These are phyloP conservation scores for Exephanes ischioxanthus DNA, from an alignment of 2,888 invertebrate species.

Conservation along the genomic window DNA sequence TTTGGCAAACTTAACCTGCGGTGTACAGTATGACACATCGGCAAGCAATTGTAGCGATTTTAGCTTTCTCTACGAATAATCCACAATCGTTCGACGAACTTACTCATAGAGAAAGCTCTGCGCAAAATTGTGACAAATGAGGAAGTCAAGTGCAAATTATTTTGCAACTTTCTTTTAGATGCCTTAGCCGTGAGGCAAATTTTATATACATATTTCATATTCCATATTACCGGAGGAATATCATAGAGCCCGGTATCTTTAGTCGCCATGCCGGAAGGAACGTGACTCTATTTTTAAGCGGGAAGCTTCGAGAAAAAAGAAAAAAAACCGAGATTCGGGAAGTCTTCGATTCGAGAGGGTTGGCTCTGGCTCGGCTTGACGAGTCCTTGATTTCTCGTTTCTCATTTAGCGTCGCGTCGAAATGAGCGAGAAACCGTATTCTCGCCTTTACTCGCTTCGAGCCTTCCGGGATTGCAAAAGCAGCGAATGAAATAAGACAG, in stretches of 20 bases:
- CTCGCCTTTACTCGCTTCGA: slow-evolving; percentile 75
- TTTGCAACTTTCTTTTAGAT: too few relatives aligned
- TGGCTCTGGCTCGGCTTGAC: slow-evolving; percentile 43
- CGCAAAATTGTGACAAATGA: too few relatives aligned
- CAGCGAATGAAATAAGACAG: slow-evolving; percentile 41
- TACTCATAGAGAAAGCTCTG: too few relatives aligned
- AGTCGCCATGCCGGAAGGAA: slow-evolving; percentile 59
- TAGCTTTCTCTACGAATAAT: too few relatives aligned
- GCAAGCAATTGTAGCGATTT: too few relatives aligned
- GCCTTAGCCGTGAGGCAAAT: too few relatives aligned
- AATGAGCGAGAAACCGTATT: slow-evolving; percentile 55
- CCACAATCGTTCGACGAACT: too few relatives aligned
- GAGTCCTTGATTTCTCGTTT: slow-evolving; percentile 65
- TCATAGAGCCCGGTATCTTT: slow-evolving; percentile 49
- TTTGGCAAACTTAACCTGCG: too few relatives aligned
- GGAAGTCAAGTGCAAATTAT: too few relatives aligned
- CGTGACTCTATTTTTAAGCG: slow-evolving; percentile 75
- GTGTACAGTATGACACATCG: too few relatives aligned
- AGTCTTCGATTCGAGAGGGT: slow-evolving; percentile 52
- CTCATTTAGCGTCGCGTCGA: slow-evolving; percentile 59
- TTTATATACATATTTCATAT: slow-evolving; percentile 1
- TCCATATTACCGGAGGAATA: slow-evolving; percentile 21
- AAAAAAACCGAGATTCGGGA: slow-evolving; percentile 23
- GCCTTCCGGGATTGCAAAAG: slow-evolving; percentile 1
- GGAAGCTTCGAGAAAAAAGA: slow-evolving; percentile 54